phyloP scores from a whole-genome alignment of 2,888 invertebrate species.

The Alloscopus bannaensis region DNA sequence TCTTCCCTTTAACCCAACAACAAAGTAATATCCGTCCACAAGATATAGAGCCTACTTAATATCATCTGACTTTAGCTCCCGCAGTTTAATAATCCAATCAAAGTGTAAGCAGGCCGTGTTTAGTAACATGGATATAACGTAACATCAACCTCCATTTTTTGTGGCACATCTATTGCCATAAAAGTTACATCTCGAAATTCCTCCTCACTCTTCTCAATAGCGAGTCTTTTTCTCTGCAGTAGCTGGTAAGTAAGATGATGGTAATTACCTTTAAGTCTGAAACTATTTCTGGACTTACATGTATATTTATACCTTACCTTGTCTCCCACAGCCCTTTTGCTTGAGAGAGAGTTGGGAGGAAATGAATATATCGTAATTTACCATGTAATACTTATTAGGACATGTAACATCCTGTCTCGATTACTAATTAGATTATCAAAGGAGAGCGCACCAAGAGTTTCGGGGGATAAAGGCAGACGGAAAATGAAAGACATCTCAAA shows the following conservation, averaged over 20 bases:
- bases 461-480: not conserved
- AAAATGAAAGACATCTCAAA: not conserved
- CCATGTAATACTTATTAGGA: slow-evolving; percentile 51
- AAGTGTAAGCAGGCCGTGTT: slow-evolving; percentile 5
- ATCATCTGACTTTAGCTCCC: slow-evolving; percentile 27
- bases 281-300: not conserved
- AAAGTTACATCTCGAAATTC: not conserved
- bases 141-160: too few species aligned
- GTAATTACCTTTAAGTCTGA: slow-evolving; percentile 40
- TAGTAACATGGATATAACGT: not conserved
- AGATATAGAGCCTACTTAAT: slow-evolving; percentile 19
- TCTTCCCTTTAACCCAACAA: too few species aligned
- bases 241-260: slow-evolving; percentile 43
- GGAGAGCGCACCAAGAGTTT: not conserved
- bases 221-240: too few species aligned
- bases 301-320: not conserved
- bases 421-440: slow-evolving; percentile 61
- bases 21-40: not conserved
- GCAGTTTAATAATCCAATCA: slow-evolving; percentile 40
- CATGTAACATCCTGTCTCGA: slow-evolving; percentile 57
- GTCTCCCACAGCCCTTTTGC: not conserved
- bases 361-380: slow-evolving; percentile 53
- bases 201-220: not conserved
- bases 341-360: slow-evolving; percentile 6
- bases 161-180: not conserved